Evolutionary conservation across 1,140 invertebrate species (phyloP).

Genomic region (Drosophila ironensis): DNA sequence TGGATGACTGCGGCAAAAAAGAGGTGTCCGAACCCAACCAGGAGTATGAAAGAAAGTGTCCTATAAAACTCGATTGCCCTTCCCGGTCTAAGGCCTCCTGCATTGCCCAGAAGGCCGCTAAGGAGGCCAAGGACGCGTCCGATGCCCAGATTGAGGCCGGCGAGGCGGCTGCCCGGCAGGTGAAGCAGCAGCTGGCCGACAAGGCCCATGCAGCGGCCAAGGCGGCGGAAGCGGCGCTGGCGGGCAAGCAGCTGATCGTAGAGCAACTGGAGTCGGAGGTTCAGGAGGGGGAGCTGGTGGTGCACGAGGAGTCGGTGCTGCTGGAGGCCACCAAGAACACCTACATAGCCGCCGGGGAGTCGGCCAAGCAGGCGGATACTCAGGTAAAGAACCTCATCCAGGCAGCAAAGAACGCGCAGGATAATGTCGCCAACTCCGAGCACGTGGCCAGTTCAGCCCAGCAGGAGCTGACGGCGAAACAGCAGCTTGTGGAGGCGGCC

Average conservation of each 20-base stretch:
- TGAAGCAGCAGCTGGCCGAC: slow-evolving; percentile 86
- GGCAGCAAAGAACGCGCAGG: slow-evolving; percentile 71
- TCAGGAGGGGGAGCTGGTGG: slow-evolving; percentile 85
- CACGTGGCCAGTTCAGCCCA: slow-evolving; percentile 84
- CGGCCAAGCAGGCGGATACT: slow-evolving; percentile 83
- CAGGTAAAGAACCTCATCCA: slow-evolving; percentile 67
- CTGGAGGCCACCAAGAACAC: slow-evolving; percentile 85
- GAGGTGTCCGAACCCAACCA: too few species aligned
- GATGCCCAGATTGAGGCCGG: slow-evolving; percentile 86
- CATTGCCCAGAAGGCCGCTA: slow-evolving; percentile 86
- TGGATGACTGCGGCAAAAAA: too few species aligned
- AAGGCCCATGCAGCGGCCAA: slow-evolving; percentile 86
- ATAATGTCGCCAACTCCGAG: slow-evolving; percentile 84
- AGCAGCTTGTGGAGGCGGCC: slow-evolving; percentile 85
- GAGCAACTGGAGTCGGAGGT: slow-evolving; percentile 85
- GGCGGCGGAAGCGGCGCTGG: slow-evolving; percentile 85
- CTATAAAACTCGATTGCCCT: not conserved
- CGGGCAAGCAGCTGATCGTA: slow-evolving; percentile 85
- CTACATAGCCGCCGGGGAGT: slow-evolving; percentile 84
- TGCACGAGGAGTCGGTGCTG: slow-evolving; percentile 84
- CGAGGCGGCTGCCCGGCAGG: slow-evolving; percentile 85
- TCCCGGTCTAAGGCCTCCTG: slow-evolving; percentile 77
- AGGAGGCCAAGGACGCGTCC: slow-evolving; percentile 85
- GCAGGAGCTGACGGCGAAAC: slow-evolving; percentile 84
- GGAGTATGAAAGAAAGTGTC: not conserved